These are phyloP conservation scores for Meteorus sp. DNA, from an alignment of 1,140 invertebrate species.

Conservation along the genomic window DNA sequence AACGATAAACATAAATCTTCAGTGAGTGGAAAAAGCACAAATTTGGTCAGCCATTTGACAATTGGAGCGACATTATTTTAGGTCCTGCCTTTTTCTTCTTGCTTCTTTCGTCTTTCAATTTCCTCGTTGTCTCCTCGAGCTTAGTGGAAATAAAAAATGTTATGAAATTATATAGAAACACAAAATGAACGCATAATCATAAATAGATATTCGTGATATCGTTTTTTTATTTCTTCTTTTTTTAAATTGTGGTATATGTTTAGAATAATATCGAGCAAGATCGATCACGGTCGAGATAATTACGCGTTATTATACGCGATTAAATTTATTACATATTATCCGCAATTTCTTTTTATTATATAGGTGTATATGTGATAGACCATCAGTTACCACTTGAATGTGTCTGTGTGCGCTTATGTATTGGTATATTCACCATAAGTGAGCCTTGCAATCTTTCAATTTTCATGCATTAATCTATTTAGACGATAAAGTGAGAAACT, in stretches of 20 bases:
- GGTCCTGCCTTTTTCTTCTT: too few relatives aligned
- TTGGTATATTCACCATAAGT: too few relatives aligned
- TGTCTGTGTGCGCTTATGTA: not conserved
- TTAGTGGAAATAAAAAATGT: too few relatives aligned
- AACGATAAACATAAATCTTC: too few relatives aligned
- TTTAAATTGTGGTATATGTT: constrained; percentile 25
- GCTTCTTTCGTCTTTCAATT: too few relatives aligned
- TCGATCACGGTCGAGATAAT: constrained; percentile 27
- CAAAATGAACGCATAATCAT: constrained; percentile 19
- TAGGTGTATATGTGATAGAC: not conserved
- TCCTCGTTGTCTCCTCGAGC: too few relatives aligned
- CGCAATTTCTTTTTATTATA: constrained; percentile 26
- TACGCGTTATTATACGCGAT: constrained; percentile 31
- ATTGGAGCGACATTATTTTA: too few relatives aligned
- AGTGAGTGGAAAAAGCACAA: too few relatives aligned
- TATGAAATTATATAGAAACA: not conserved
- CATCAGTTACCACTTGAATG: too few relatives aligned
- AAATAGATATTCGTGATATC: constrained; percentile 9
- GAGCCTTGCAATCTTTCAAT: constrained; percentile 13
- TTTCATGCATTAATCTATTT: constrained; percentile 12
- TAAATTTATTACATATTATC: constrained; percentile 30
- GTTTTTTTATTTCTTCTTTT: constrained; percentile 23
- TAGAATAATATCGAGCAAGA: constrained; percentile 31
- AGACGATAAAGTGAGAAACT: not conserved
- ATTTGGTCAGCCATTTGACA: too few relatives aligned